phyloP scores from a whole-genome alignment of 2,888 invertebrate species.

The Campopleginae sp. region DNA sequence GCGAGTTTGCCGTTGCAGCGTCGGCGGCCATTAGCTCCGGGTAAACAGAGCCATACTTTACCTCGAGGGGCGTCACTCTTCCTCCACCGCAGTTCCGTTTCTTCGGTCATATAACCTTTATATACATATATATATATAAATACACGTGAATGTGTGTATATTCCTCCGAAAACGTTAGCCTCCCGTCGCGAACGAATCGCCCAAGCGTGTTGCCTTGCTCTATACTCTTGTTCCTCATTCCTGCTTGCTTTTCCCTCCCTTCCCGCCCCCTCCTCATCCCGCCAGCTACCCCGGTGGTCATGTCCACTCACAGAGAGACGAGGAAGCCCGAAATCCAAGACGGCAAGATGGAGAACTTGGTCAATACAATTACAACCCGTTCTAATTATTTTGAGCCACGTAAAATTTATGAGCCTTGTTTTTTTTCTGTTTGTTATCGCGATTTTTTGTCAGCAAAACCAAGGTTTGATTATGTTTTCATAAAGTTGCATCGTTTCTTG shows the following conservation, averaged over 20 bases:
- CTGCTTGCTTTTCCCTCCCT: constrained; percentile 33
- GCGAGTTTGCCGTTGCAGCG: constrained; percentile 78
- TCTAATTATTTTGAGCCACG: background rate
- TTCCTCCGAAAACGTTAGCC: constrained; percentile 64
- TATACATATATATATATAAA: constrained; percentile 29
- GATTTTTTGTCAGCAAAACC: background rate
- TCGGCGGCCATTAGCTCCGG: constrained; percentile 82
- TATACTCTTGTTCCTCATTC: constrained; percentile 57
- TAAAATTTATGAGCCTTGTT: background rate
- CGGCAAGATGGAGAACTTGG: constrained; percentile 4
- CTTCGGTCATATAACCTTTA: constrained; percentile 72
- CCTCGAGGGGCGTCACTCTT: constrained; percentile 81
- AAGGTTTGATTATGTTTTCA: background rate
- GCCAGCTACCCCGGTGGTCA: constrained; percentile 6
- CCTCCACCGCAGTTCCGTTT: constrained; percentile 79
- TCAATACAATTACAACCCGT: background rate
- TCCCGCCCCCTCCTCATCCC: background rate
- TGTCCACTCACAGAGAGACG: background rate
- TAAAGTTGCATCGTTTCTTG: too few species aligned
- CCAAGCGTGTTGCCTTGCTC: constrained; percentile 50
- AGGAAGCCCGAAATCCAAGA: constrained; percentile 9
- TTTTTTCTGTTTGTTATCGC: background rate
- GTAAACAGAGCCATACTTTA: constrained; percentile 84
- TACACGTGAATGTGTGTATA: constrained; percentile 26
- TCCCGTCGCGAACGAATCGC: constrained; percentile 58